Evolutionary conservation across 2,113 vertebrate species (phyloP), one percentile per base, ranked within the genome.

Genomic region (Limanda limanda): DNA sequence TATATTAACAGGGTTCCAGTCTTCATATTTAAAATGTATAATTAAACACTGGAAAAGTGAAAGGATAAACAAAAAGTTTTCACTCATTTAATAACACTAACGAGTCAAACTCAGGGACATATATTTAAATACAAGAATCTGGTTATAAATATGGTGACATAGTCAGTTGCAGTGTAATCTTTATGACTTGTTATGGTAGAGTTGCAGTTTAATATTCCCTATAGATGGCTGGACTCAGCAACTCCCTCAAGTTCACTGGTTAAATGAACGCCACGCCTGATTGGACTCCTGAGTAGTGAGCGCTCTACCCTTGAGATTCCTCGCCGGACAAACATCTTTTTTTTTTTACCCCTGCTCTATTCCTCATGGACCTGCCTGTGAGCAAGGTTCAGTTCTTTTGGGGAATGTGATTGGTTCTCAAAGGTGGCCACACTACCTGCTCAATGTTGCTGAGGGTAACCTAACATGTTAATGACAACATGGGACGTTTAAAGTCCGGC

Each of bases 321-420:
- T 65, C 37, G 65, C 67, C 70, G 91, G 91, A 90, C 91, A 91
- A 90, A 88, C 87, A 89, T 62, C 78, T 60, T 57, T 40, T 60
- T 60, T 71, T 60, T 60, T 71, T 72, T 27, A 76, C 9, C 45
- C 40, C 5, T 2, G 0, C 47, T 3, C 6, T 71, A 60, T 73
- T 86, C 90, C 82, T 79, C 7, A 4, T 24, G 71, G 79, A 79
- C 37, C 12, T n/a, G 47, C 35, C 24, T 87, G 88, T 86, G 86
- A 84, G 75, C 35, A 48, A 40, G 69, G 63, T 21, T 70, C 57
- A 57, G 21, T 20, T 71, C 75, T 69, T 80, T 27, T 68, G 78
- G 74, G 81, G 78, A 73, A 71, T 62, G 40, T 48, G 71, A 64
- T 70, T 68, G 63, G 31, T 66, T 79, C 81, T 88, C 81, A 63